phyloP scores from a whole-genome alignment of 2,888 invertebrate species.

The Eristalis tenax region DNA sequence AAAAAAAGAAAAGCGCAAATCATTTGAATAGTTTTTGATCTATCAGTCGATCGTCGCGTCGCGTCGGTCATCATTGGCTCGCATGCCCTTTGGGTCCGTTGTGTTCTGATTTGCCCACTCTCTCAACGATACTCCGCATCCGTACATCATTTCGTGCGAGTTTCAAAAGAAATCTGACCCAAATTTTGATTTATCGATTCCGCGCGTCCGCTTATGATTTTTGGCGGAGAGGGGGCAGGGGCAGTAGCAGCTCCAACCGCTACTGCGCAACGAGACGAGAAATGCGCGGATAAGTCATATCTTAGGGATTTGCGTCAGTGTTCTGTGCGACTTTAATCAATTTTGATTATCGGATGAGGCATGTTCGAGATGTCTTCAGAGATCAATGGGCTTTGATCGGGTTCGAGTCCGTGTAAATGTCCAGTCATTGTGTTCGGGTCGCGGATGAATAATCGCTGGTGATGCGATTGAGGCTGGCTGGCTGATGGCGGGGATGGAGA shows the following conservation, averaged over 20 bases:
- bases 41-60: neutral
- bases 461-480: too few species aligned
- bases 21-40: neutral
- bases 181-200: constrained; percentile 68
- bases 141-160: neutral
- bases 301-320: constrained; percentile 32
- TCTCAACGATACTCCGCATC: neutral
- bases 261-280: neutral
- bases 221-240: too few species aligned
- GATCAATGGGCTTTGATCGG: neutral
- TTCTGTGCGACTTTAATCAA: constrained; percentile 47
- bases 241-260: neutral
- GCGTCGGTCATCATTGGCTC: neutral
- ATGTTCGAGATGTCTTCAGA: neutral
- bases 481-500: neutral
- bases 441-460: neutral
- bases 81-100: neutral
- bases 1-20: neutral
- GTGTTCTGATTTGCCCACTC: neutral
- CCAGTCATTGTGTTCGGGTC: neutral
- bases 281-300: neutral
- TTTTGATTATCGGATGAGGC: constrained; percentile 39
- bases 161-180: constrained; percentile 64
- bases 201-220: neutral
- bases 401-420: neutral